Evolutionary conservation across 2,797 vertebrate species (phyloP), one percentile per base, ranked within the genome.

Genomic region (Siniperca obscura): DNA sequence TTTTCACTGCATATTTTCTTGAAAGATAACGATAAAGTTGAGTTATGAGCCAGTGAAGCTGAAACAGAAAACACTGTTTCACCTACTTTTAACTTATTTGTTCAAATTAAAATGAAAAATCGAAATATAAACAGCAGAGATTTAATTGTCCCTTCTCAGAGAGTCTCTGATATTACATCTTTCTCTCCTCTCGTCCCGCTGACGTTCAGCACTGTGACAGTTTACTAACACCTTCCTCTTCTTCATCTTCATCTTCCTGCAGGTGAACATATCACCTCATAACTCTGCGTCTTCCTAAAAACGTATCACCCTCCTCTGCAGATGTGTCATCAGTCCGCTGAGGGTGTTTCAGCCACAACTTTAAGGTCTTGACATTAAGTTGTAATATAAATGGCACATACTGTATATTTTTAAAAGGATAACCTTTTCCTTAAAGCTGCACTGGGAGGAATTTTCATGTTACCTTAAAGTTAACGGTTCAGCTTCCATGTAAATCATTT

Each of bases 71-170:
- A 30, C 3, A 25, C 27, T 13, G n/a, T 48, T 34, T 61, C 53
- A 44, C 42, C 14, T 11, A 25, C 36, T 9, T 34, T 36, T 1
- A 11, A 13, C 64, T 48, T 14, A 13, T 40, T 42, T 27, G 25
- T 30, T 73, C 19, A 60, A 34, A 69, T 72, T 16, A 59, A 52
- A 76, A 71, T 64, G 42, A 86, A 50, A 71, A 42, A 78, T 27
- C 0, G 0, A 70, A 66, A 36, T 6, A 42, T 40, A 61, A 74
- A 34, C 38, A 3, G 34, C 70, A 8, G 21, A 11, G 61, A 72
- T 16, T 25, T 21, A 70, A 57, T 64, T 50, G 9, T 14, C 0
- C 11, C 6, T 65, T 44, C 22, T 40, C 9, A 7, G 48, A 68
- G 56, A 53, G 16, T 50, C 27, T 17, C 36, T 53, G 21, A 70